Evolutionary conservation across 1,140 invertebrate genomes (phyloP), one percentile per base, ranked within the genome.

Genomic region (Drosophila saltans): DNA sequence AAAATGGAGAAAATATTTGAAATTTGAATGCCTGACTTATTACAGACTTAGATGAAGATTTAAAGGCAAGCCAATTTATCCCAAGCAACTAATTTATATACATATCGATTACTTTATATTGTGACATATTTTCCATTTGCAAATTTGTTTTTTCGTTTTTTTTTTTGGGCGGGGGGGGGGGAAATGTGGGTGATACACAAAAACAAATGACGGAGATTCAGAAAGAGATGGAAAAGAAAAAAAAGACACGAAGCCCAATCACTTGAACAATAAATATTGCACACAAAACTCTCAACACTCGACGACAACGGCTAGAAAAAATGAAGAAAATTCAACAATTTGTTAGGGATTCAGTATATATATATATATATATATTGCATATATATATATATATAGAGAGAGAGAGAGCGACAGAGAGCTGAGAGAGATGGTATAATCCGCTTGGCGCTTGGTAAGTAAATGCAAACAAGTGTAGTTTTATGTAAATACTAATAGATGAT

Each of bases 401-500:
- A 33, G 55, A 28, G 55, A 57, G 28, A 57, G 28, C 33, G 55
- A 16, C 3, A 24, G 58, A 30, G 5, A 26, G 48, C 33, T 39
- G 28, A 36, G 16, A 59, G 33, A 59, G 36, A 40, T 52, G 45
- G 45, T 52, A 73, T 88, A 88, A 88, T 88, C 83, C 83, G 84
- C 83, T 86, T 88, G 82, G 64, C 76, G 81, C 83, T 86, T 88
- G 21, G 45, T 52, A 52, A 52, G 45, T 52, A 88, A 88, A 88
- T 88, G 83, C 83, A 88, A 88, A 89, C 83, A 88, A 86, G 77
- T 86, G 83, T 86, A 88, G 83, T 86, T 88, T 79, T 86, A 86
- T 86, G 83, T 86, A 86, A 86, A 86, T 86, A 86, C 83, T 86
- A 86, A 86, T 86, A 86, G 83, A 86, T 86, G 84, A 86, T 86